Evolutionary conservation across 2,113 vertebrate genomes (phyloP), one percentile per base, ranked within the genome.

Genomic region (Solea solea): DNA sequence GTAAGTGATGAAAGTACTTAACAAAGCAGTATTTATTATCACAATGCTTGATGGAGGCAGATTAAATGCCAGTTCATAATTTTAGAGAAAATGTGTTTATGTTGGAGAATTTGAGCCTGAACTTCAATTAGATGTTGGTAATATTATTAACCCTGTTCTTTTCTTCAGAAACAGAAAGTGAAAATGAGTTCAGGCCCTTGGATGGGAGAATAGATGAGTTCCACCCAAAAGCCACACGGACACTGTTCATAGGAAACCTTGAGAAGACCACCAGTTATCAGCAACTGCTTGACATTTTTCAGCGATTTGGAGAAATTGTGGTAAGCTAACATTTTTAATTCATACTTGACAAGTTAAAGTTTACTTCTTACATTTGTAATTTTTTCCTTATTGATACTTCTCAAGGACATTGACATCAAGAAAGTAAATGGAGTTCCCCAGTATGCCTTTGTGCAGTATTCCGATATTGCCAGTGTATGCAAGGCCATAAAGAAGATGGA

Each of bases 401-500:
- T 73, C 39, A 85, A 99, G 98, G 98, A 99, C 78, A 99, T 99
- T 8, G 98, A 99, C 88, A 98, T 99, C 78, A 99, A 99, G 92
- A 98, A 98, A 78, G 95, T 98, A 72, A 99, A 98, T 0, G 98
- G 97, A 41, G 94, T 98, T 78, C 97, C 98, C 54, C 98, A 98
- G 76, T 99, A 99, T 56, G 98, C 97, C 0, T 99, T 99, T 91
- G 94, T 99, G 74, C 97, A 99, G 72, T 99, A 98, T 86, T 98
- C 96, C 63, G 97, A 99, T 80, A 99, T 99, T 64, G 96, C 96
- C 34, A 99, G 98, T 0, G 98, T 99, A 55, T 99, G 98, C 88
- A 99, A 99, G 91, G 98, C 98, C 45, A 99, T 99, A 84, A 99
- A 99, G 91, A 99, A 99, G 90, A 99, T 99, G 98, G 98, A 99